A percentile compares a stretch with the other conserved stretches of the same genome.
These are phyloP conservation scores for Drosophila quasianomalipes DNA, from an alignment of 2,888 invertebrate species.

Conservation along the genomic window DNA sequence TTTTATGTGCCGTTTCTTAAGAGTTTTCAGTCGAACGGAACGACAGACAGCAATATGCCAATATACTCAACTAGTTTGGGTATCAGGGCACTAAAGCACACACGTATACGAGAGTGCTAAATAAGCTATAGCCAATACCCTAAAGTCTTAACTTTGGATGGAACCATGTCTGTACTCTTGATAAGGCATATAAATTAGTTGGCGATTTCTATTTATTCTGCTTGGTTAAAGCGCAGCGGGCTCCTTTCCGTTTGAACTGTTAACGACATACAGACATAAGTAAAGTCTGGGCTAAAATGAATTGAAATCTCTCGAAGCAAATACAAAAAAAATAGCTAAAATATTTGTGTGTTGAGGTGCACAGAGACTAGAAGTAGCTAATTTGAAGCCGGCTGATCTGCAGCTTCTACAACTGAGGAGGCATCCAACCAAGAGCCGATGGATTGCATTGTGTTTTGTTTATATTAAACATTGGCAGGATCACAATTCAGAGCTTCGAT, in stretches of 20 bases:
- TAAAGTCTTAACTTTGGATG: not conserved
- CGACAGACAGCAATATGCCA: not conserved
- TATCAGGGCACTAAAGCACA: not conserved
- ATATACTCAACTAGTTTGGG: not conserved
- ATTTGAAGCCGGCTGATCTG: not conserved
- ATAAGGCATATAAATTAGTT: not conserved
- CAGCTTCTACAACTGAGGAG: constrained; percentile 16
- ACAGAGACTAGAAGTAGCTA: not conserved
- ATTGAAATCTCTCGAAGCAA: not conserved
- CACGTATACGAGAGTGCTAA: not conserved
- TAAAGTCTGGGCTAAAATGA: not conserved
- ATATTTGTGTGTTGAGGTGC: not conserved
- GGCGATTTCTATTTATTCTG: not conserved
- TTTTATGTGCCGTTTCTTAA: not conserved
- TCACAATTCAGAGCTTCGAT: constrained; percentile 9
- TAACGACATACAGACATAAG: not conserved
- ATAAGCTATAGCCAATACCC: not conserved
- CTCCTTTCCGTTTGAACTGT: not conserved
- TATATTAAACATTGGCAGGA: not conserved
- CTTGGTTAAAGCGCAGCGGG: not conserved
- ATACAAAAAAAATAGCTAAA: not conserved
- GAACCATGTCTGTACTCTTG: not conserved
- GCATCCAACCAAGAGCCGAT: constrained; percentile 7
- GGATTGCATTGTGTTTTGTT: not conserved
- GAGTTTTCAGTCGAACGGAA: not conserved